These are phyloP conservation scores for Lanius collurio DNA, from an alignment of 2,113 vertebrate genomes.

Conservation along the genomic window DNA sequence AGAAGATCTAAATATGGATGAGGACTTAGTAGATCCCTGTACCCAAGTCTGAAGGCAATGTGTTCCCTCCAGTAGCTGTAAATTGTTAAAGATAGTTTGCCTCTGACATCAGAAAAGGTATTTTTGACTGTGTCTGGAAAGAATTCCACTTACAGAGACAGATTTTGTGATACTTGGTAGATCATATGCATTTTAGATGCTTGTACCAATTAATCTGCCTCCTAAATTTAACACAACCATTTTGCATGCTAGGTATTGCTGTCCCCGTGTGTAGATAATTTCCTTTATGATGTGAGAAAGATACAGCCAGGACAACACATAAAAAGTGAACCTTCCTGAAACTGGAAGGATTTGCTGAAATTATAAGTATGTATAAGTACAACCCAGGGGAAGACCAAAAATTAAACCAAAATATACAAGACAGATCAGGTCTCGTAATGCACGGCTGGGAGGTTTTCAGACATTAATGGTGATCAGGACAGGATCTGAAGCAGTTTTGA, in stretches of 20 bases:
- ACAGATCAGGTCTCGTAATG: not conserved
- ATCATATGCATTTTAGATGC: not conserved
- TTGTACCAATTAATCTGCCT: not conserved
- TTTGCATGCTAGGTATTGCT: not conserved
- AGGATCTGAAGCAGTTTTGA: not conserved
- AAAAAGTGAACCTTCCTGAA: not conserved
- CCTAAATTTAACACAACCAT: not conserved
- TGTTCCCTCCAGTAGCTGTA: not conserved
- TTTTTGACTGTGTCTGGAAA: not conserved
- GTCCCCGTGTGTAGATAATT: not conserved
- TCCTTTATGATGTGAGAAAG: not conserved
- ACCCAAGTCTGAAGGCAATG: not conserved
- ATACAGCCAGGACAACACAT: not conserved
- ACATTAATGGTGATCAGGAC: not conserved
- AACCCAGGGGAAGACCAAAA: not conserved
- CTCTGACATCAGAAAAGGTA: not conserved
- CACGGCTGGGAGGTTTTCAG: not conserved
- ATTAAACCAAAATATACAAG: not conserved
- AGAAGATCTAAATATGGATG: not conserved
- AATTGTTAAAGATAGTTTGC: not conserved
- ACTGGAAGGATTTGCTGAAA: not conserved
- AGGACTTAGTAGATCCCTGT: not conserved
- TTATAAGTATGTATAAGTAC: not conserved
- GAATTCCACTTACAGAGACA: not conserved
- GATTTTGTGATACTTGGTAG: not conserved